These are phyloP conservation scores for Pterocles gutturalis DNA, from an alignment of 2,113 vertebrate genomes.

Conservation along the genomic window DNA sequence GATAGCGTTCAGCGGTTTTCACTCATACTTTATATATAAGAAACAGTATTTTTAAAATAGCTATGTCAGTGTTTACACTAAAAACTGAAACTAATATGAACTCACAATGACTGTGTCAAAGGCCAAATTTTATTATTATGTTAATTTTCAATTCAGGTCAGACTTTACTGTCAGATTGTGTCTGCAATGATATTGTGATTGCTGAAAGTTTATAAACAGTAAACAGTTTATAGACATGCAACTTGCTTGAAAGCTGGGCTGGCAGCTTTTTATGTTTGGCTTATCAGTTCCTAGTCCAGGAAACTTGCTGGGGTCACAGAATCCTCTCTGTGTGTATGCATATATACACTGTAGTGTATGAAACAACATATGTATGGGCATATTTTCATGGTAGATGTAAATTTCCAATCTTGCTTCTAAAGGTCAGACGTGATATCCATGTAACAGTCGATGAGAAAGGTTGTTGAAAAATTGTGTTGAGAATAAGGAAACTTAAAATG, in stretches of 20 bases:
- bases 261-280: not conserved
- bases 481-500: not conserved
- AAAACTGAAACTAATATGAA: not conserved
- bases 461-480: not conserved
- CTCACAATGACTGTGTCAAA: not conserved
- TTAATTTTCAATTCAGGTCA: not conserved
- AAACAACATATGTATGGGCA: not conserved
- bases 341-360: not conserved
- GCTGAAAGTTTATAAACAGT: not conserved
- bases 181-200: not conserved
- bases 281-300: not conserved
- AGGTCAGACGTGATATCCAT: not conserved
- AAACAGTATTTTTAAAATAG: not conserved
- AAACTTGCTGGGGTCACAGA: not conserved
- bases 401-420: not conserved
- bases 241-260: conserved; percentile 6
- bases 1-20: not conserved
- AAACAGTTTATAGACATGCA: not conserved
- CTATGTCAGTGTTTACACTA: not conserved
- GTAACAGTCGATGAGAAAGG: not conserved
- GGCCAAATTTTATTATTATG: not conserved
- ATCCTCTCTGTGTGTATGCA: not conserved
- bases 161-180: not conserved
- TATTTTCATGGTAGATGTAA: not conserved
- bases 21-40: not conserved